Conservation (phyloP, 2,113 vertebrate species). For the Oxygymnocypris stewartii region DNA sequence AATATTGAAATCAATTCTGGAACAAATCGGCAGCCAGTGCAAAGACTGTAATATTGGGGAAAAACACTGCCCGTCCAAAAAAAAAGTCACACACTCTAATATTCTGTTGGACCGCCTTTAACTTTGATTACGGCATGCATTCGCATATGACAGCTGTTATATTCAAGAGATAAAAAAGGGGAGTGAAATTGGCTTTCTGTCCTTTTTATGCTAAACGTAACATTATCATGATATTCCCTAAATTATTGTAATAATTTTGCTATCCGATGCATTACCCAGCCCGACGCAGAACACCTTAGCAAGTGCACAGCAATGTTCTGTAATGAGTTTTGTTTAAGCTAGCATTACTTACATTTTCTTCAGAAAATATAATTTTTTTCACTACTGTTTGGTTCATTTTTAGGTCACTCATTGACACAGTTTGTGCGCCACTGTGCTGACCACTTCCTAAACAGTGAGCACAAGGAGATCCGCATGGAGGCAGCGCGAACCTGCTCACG, state of each 20-base stretch:
- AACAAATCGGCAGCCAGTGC: no score
- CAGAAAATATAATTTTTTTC: background rate
- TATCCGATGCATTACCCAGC: background rate
- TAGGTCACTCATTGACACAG: slow-evolving; percentile 97
- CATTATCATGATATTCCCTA: no score
- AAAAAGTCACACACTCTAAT: no score
- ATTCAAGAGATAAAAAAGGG: background rate
- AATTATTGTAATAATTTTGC: background rate
- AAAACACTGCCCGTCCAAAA: no score
- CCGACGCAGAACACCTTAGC: background rate
- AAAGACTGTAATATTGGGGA: no score
- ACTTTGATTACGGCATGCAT: no score
- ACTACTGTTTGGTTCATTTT: background rate
- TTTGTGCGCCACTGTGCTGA: slow-evolving; percentile 98
- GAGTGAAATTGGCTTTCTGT: no score
- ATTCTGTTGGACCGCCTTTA: no score
- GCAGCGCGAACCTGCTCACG: slow-evolving; percentile 94
- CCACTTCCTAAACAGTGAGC: slow-evolving; percentile 96
- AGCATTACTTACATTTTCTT: background rate
- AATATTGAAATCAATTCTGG: no score
- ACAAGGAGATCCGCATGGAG: slow-evolving; percentile 98
- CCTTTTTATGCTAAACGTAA: no score
- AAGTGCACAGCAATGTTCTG: background rate
- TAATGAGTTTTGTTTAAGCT: background rate
- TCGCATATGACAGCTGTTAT: no score